These are phyloP conservation scores for Hypomesus transpacificus DNA, from an alignment of 2,113 vertebrate genomes.

Conservation along the genomic window DNA sequence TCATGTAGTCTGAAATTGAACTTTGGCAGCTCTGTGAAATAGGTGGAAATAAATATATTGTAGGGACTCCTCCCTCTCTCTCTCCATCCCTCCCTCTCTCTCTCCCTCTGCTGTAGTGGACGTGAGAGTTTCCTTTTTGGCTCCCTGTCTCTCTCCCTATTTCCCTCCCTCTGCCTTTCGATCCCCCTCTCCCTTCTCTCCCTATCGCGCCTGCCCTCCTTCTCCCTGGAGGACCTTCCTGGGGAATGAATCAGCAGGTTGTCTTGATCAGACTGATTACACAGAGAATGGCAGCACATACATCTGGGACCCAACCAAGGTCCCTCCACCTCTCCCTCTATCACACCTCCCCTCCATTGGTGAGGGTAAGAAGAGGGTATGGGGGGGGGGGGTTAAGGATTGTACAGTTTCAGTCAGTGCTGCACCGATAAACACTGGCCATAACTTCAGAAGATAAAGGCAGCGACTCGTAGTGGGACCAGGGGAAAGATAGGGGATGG, in stretches of 20 bases:
- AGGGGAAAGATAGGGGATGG: too few species aligned
- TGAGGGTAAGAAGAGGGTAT: background rate
- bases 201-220: constrained; percentile 69
- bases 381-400: background rate
- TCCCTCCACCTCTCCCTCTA: constrained; percentile 77
- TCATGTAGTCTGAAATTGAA: constrained; percentile 64
- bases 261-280: constrained; percentile 82
- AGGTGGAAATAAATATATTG: background rate
- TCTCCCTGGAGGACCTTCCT: constrained; percentile 77
- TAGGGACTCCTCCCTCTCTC: too few species aligned
- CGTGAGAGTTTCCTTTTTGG: too few species aligned
- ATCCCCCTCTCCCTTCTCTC: constrained; percentile 42
- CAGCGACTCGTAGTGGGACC: too few species aligned
- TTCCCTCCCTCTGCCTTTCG: constrained; percentile 11
- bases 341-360: constrained; percentile 57
- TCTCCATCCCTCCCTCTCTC: background rate
- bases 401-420: background rate
- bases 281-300: constrained; percentile 83
- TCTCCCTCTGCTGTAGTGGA: too few species aligned
- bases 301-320: constrained; percentile 60
- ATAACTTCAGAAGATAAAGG: too few species aligned
- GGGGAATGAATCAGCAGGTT: constrained; percentile 85
- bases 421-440: too few species aligned
- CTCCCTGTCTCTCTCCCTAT: constrained; percentile 23
- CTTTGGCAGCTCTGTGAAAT: constrained; percentile 15